Percentiles rank a stretch among this genome's conserved stretches.
Evolutionary conservation across 1,140 invertebrate species (phyloP).

Genomic region (Aricia agestis): DNA sequence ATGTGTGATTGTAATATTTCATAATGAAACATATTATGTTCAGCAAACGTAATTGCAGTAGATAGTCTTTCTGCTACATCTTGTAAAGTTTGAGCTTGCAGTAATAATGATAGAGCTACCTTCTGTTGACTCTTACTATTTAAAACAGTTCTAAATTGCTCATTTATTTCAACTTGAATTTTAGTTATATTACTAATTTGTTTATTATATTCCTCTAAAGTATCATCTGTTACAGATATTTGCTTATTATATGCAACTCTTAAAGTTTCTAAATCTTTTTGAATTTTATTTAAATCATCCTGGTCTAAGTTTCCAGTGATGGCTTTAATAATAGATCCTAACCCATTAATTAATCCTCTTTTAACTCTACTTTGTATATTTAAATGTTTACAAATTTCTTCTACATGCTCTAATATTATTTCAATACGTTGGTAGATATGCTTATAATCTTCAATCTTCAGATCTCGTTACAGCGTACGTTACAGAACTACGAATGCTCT

Average conservation of each 20-base stretch:
- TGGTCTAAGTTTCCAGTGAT: conserved; percentile 41
- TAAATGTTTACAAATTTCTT: conserved; percentile 33
- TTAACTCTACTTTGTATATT: conserved; percentile 32
- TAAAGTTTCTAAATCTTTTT: conserved; percentile 30
- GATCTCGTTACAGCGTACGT: background rate
- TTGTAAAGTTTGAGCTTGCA: conserved; percentile 26
- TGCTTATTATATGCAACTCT: conserved; percentile 33
- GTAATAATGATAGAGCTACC: conserved; percentile 23
- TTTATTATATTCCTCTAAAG: conserved; percentile 32
- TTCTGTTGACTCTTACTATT: conserved; percentile 23
- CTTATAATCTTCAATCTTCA: conserved; percentile 23
- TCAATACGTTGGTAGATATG: conserved; percentile 26
- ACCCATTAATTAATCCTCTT: conserved; percentile 39
- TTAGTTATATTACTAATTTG: conserved; percentile 27
- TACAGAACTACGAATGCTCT: conserved; percentile 13
- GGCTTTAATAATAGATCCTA: conserved; percentile 38
- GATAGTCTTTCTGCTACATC: conserved; percentile 16
- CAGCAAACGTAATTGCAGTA: conserved; percentile 22
- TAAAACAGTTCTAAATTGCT: conserved; percentile 6
- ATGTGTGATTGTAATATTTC: conserved; percentile 25
- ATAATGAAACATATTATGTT: conserved; percentile 28
- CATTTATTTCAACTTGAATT: conserved; percentile 18
- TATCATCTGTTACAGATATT: conserved; percentile 27
- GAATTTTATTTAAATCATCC: conserved; percentile 34
- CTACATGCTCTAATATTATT: conserved; percentile 29